Evolutionary conservation across 2,888 invertebrate genomes (phyloP).

Genomic region (Cantharis lateralis): DNA sequence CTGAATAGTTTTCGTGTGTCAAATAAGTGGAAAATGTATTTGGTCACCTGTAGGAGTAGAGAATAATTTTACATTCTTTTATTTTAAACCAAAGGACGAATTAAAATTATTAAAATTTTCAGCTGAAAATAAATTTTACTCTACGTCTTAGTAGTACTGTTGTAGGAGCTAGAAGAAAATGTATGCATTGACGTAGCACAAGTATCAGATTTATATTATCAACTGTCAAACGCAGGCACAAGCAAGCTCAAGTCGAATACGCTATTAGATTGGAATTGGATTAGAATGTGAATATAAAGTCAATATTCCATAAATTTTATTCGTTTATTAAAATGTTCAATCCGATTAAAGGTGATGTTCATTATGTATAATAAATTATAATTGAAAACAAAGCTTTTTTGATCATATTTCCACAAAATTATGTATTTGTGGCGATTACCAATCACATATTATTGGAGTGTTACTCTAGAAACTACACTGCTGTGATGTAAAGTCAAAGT

Average conservation of each 20-base stretch:
- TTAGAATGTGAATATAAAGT: constrained; percentile 23
- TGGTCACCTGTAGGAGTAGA: neutral
- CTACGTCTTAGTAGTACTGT: neutral
- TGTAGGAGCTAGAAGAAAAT: neutral
- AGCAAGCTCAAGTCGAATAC: constrained; percentile 13
- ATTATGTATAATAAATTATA: neutral
- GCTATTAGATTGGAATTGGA: constrained; percentile 20
- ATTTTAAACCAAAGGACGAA: neutral
- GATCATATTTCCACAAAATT: too few species aligned
- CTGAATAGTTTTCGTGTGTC: too few species aligned
- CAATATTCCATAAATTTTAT: constrained; percentile 23
- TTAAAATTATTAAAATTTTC: neutral
- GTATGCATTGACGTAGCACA: constrained; percentile 10
- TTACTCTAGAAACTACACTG: too few species aligned
- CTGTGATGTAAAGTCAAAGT: too few species aligned
- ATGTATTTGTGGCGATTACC: too few species aligned
- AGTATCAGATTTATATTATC: constrained; percentile 16
- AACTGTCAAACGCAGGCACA: constrained; percentile 20
- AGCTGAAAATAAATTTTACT: neutral
- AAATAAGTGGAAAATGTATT: neutral
- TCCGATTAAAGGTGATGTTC: constrained; percentile 9
- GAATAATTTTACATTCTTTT: neutral
- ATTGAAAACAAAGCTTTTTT: neutral
- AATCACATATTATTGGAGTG: too few species aligned
- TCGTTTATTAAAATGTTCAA: constrained; percentile 20